Conservation (phyloP, 2,888 invertebrate genomes). For the Pandemis heparana region DNA sequence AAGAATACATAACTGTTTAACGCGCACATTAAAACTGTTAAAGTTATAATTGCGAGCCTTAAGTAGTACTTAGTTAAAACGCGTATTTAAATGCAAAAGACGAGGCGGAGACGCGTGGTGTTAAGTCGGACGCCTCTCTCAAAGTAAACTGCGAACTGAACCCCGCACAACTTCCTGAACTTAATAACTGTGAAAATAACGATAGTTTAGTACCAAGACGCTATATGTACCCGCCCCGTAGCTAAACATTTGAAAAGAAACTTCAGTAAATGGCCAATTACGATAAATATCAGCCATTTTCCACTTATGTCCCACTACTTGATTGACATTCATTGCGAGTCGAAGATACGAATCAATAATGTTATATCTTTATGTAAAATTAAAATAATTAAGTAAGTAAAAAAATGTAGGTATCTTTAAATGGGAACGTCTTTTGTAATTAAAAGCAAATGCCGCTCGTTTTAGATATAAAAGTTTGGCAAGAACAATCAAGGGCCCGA, state of each 20-base stretch:
- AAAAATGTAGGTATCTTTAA: no score
- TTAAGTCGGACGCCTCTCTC: slow-evolving; percentile 14
- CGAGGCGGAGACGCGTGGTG: slow-evolving; percentile 22
- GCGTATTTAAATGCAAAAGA: slow-evolving; percentile 20
- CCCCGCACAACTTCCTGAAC: not conserved
- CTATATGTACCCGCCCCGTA: not conserved
- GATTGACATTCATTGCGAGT: not conserved
- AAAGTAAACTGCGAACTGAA: slow-evolving; percentile 19
- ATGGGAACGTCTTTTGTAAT: no score
- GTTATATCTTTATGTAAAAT: no score
- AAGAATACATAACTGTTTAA: slow-evolving; percentile 3
- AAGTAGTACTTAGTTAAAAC: no score
- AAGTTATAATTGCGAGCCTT: not conserved
- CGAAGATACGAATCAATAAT: not conserved
- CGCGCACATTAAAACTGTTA: not conserved
- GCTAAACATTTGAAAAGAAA: not conserved
- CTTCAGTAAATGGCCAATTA: slow-evolving; percentile 16
- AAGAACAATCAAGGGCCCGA: no score
- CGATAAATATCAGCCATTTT: slow-evolving; percentile 8
- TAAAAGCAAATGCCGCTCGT: no score
- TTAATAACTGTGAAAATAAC: not conserved
- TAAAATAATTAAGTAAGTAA: no score
- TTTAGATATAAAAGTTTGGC: no score
- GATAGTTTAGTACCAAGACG: not conserved
- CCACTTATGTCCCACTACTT: not conserved